Conservation (phyloP, 2,888 invertebrate species). For the Myopa tessellatipennis region DNA sequence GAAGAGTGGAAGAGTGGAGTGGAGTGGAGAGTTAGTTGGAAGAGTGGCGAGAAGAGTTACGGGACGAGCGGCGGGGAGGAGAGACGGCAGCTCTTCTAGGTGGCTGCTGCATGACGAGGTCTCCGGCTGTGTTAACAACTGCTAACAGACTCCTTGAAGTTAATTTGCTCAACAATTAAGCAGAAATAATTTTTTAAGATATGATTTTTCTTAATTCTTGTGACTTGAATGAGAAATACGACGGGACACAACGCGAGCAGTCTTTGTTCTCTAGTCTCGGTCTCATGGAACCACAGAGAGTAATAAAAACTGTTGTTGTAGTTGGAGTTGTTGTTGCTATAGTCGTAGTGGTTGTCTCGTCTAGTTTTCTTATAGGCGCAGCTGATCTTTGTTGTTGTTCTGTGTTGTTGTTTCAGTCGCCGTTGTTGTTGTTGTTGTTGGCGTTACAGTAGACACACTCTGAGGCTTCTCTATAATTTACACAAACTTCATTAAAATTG, state of each 20-base stretch:
- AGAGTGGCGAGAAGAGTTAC: no score
- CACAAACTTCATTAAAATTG: no score
- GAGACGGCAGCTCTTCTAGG: no score
- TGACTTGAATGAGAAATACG: neutral
- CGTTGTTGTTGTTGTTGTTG: neutral
- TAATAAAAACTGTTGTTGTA: neutral
- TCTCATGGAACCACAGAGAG: neutral
- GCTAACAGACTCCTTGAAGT: slow-evolving; percentile 1
- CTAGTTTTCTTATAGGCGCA: no score
- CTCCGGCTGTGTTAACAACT: neutral
- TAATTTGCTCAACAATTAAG: neutral
- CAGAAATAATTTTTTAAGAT: neutral
- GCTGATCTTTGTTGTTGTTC: no score
- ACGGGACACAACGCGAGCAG: neutral
- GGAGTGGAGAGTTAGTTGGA: no score
- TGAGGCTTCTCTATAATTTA: no score
- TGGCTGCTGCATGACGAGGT: neutral
- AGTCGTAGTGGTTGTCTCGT: no score
- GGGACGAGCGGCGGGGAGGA: no score
- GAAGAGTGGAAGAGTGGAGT: no score
- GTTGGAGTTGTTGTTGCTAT: neutral
- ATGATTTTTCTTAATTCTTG: neutral
- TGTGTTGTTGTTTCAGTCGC: no score
- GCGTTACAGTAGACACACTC: no score
- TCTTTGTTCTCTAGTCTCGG: neutral